These are phyloP conservation scores for Teleiodes luculella DNA, from an alignment of 2,888 invertebrate genomes.

Conservation along the genomic window DNA sequence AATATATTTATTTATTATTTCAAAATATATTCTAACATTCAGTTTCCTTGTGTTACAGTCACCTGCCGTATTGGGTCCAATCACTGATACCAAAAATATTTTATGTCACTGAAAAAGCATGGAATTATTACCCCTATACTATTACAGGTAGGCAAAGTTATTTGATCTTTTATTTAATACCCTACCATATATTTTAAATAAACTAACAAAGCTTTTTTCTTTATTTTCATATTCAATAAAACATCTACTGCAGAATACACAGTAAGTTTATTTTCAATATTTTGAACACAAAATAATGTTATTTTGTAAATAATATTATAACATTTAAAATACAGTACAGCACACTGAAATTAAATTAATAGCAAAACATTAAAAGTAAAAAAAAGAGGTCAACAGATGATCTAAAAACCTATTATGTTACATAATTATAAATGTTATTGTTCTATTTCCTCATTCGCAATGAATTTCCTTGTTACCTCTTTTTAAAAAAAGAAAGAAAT, in stretches of 20 bases:
- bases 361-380: too few species aligned
- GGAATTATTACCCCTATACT: constrained; percentile 96
- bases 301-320: too few species aligned
- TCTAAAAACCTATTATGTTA: too few species aligned
- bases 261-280: constrained; percentile 80
- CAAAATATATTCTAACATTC: not conserved
- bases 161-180: constrained; percentile 11
- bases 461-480: not conserved
- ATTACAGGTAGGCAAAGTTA: constrained; percentile 82
- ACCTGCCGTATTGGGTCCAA: constrained; percentile 93
- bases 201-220: constrained; percentile 22
- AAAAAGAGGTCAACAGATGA: too few species aligned
- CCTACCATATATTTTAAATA: constrained; percentile 5
- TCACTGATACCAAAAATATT: constrained; percentile 92
- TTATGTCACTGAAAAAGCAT: constrained; percentile 95
- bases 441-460: not conserved
- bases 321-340: too few species aligned
- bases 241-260: constrained; percentile 81
- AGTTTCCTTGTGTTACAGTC: constrained; percentile 76
- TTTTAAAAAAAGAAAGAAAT: too few species aligned
- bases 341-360: too few species aligned
- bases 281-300: too few species aligned
- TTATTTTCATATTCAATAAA: constrained; percentile 45
- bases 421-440: not conserved
- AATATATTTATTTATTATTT: not conserved